Conservation (phyloP, 2,888 invertebrate species). For the Eupeodes luniger region DNA sequence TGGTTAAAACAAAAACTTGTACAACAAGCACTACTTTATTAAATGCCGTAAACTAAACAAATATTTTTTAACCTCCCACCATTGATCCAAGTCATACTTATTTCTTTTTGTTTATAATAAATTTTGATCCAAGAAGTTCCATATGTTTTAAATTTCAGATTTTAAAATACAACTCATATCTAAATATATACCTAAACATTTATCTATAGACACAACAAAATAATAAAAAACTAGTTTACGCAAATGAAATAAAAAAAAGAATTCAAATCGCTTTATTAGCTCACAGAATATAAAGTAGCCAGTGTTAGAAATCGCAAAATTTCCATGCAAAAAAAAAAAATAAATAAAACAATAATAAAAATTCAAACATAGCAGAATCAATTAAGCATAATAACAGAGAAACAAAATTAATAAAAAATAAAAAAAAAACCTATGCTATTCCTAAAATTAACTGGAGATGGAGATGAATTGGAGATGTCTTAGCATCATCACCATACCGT, state of each 20-base stretch:
- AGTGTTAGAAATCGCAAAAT: slow-evolving; percentile 52
- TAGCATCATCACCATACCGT: slow-evolving; percentile 67
- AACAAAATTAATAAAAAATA: slow-evolving; percentile 2
- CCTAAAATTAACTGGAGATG: background rate
- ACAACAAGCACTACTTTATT: background rate
- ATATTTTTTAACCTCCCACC: slow-evolving; percentile 30
- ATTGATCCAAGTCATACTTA: slow-evolving; percentile 12
- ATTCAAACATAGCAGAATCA: slow-evolving; percentile 24
- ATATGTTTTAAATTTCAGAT: background rate
- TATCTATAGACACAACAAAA: background rate
- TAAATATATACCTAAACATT: background rate
- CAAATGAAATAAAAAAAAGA: slow-evolving; percentile 7
- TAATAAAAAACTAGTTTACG: slow-evolving; percentile 31
- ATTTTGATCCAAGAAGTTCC: background rate
- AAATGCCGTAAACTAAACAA: background rate
- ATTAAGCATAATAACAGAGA: slow-evolving; percentile 46
- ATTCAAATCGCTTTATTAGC: slow-evolving; percentile 26
- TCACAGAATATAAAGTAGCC: slow-evolving; percentile 7
- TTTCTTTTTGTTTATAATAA: slow-evolving; percentile 16
- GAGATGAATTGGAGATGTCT: slow-evolving; percentile 31
- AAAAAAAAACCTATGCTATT: background rate
- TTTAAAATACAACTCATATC: background rate
- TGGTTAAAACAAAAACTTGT: background rate
- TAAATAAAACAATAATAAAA: slow-evolving; percentile 23
- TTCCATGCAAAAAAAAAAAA: slow-evolving; percentile 65